These are phyloP conservation scores for Julus scanicus DNA, from an alignment of 2,888 invertebrate species.

Conservation along the genomic window DNA sequence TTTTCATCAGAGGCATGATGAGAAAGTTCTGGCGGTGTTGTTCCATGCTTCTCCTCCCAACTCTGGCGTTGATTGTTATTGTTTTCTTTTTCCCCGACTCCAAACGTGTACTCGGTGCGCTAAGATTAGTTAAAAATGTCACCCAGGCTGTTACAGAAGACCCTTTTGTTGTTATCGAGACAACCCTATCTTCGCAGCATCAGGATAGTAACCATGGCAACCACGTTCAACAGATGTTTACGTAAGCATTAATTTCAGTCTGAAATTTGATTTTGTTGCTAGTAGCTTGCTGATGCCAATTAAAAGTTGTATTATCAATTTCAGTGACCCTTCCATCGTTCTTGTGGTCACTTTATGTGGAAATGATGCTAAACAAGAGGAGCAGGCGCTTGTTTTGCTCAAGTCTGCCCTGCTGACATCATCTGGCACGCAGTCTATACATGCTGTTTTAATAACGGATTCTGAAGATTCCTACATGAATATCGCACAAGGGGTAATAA, in stretches of 20 bases:
- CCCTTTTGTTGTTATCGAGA: not conserved
- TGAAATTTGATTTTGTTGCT: not conserved
- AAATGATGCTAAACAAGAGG: not conserved
- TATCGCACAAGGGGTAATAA: slow-evolving; percentile 15
- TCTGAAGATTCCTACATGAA: slow-evolving; percentile 12
- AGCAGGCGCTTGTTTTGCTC: slow-evolving; percentile 36
- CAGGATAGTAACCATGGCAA: slow-evolving; percentile 25
- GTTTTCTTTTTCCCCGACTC: not conserved
- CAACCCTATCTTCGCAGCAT: slow-evolving; percentile 25
- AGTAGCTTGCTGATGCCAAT: not conserved
- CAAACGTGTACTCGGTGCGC: not conserved
- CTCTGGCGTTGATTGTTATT: not conserved
- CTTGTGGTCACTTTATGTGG: slow-evolving; percentile 38
- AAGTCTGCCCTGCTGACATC: slow-evolving; percentile 1
- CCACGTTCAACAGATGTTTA: not conserved
- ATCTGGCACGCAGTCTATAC: not conserved
- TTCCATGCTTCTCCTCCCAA: not conserved
- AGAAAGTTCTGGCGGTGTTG: slow-evolving; percentile 25
- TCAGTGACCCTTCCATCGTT: not conserved
- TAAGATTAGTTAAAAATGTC: not conserved
- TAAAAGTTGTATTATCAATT: not conserved
- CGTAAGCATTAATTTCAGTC: not conserved
- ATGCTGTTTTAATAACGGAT: not conserved
- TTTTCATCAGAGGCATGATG: not conserved
- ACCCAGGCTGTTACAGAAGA: not conserved